A percentile compares a stretch with the other conserved stretches of the same genome.
These are phyloP conservation scores for Amphibalanus amphitrite DNA, from an alignment of 1,140 invertebrate genomes.

Conservation along the genomic window DNA sequence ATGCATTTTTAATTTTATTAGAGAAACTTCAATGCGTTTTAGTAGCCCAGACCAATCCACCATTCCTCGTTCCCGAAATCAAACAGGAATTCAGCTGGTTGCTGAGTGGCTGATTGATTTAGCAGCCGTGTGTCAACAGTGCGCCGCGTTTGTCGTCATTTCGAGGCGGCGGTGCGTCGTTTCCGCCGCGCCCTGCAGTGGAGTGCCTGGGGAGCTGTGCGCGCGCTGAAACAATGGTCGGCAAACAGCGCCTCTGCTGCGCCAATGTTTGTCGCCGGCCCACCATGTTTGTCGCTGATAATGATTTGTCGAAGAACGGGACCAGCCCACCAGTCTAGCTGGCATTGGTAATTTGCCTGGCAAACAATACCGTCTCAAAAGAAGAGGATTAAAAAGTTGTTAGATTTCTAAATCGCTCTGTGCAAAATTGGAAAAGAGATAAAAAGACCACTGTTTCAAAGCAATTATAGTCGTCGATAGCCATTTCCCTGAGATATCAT, in stretches of 20 bases:
- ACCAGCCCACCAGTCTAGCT: neutral
- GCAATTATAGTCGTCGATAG: too few relatives aligned
- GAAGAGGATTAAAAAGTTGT: too few relatives aligned
- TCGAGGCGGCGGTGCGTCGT: neutral
- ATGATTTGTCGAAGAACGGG: neutral
- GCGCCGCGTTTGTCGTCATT: neutral
- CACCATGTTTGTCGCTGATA: neutral
- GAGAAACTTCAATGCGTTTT: too few relatives aligned
- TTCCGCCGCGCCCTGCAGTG: neutral
- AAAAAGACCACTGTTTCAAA: too few relatives aligned
- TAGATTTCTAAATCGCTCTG: too few relatives aligned
- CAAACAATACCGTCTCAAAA: too few relatives aligned
- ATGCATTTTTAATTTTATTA: too few relatives aligned
- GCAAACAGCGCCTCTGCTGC: neutral
- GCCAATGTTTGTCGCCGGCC: neutral
- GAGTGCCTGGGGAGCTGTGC: neutral
- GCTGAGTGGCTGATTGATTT: neutral
- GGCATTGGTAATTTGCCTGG: too few relatives aligned
- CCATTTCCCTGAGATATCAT: too few relatives aligned
- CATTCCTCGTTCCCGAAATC: neutral
- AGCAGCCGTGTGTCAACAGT: neutral
- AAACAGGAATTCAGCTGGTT: neutral
- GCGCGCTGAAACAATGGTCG: neutral
- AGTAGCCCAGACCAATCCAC: too few relatives aligned
- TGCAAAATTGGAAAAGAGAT: too few relatives aligned